A percentile compares a stretch with the other conserved stretches of the same genome.
These are phyloP conservation scores for Alloplasta piceator DNA, from an alignment of 2,888 invertebrate genomes.

Conservation along the genomic window DNA sequence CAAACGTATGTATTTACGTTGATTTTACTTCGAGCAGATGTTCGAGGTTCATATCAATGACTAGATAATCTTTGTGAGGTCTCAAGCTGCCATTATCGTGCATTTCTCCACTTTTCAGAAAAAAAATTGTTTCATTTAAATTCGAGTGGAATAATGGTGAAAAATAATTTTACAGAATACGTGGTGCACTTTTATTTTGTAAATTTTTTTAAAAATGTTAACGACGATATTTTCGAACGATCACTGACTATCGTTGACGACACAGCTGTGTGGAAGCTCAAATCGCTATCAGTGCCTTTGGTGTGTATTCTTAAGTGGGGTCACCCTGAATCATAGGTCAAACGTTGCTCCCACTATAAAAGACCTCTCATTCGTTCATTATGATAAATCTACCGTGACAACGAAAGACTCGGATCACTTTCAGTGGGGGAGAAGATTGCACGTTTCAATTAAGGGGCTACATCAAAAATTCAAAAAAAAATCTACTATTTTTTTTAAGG, in stretches of 20 bases:
- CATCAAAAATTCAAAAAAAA: too few relatives aligned
- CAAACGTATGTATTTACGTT: constrained; percentile 65
- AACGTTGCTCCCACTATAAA: constrained; percentile 42
- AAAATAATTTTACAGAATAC: not conserved
- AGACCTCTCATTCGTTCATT: constrained; percentile 40
- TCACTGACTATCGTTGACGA: constrained; percentile 37
- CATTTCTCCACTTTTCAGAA: constrained; percentile 44
- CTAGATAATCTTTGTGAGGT: constrained; percentile 70
- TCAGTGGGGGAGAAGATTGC: not conserved
- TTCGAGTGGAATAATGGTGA: too few relatives aligned
- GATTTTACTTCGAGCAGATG: constrained; percentile 74
- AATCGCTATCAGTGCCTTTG: constrained; percentile 60
- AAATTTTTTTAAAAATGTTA: constrained; percentile 45
- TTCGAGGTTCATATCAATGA: constrained; percentile 74
- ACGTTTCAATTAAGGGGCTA: not conserved
- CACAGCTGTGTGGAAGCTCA: constrained; percentile 15
- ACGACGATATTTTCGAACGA: constrained; percentile 29
- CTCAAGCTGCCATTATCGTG: constrained; percentile 46
- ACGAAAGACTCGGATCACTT: constrained; percentile 4
- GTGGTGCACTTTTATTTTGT: not conserved
- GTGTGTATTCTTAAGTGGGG: constrained; percentile 48
- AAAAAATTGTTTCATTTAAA: not conserved
- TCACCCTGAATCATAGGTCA: constrained; percentile 67
- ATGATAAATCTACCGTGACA: constrained; percentile 37
- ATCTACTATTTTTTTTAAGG: too few relatives aligned